Percentiles rank a stretch among this genome's conserved stretches.
These are phyloP conservation scores for Lasioglossum baleicum DNA, from an alignment of 1,140 invertebrate genomes.

Conservation along the genomic window DNA sequence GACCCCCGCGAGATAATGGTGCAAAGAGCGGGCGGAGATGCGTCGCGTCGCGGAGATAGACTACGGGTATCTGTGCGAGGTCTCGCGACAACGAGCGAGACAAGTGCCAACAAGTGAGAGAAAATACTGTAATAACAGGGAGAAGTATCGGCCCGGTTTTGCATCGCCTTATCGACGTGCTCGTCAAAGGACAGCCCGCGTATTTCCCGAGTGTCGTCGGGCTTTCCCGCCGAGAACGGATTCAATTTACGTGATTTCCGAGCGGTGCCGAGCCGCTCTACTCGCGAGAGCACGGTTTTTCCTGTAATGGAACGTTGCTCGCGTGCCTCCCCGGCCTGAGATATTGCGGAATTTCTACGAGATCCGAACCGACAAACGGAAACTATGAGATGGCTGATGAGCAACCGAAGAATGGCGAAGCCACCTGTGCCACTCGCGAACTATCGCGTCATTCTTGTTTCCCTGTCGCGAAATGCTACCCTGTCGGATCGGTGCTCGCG, in stretches of 20 bases:
- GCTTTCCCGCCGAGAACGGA: not conserved
- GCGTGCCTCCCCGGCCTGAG: no score
- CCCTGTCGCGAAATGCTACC: not conserved
- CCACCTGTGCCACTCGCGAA: no score
- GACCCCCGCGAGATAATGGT: not conserved
- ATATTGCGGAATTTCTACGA: no score
- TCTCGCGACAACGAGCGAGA: not conserved
- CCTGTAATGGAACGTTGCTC: not conserved
- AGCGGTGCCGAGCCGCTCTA: not conserved
- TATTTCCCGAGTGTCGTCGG: constrained; percentile 35
- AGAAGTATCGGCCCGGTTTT: not conserved
- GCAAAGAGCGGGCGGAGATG: no score
- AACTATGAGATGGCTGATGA: not conserved
- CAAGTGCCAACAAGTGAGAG: not conserved
- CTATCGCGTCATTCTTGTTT: constrained; percentile 6
- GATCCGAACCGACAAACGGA: not conserved
- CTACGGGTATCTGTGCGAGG: no score
- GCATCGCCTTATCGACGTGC: constrained; percentile 33
- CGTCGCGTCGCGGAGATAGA: no score
- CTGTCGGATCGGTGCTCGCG: no score
- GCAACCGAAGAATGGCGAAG: not conserved
- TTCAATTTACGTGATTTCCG: no score
- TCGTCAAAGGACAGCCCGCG: constrained; percentile 37
- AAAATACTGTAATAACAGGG: constrained; percentile 8
- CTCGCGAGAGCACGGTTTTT: constrained; percentile 34